Percentiles rank a stretch among this genome's conserved stretches.
Conservation (phyloP, 2,113 vertebrate genomes). For the Amphilophus citrinellus region DNA sequence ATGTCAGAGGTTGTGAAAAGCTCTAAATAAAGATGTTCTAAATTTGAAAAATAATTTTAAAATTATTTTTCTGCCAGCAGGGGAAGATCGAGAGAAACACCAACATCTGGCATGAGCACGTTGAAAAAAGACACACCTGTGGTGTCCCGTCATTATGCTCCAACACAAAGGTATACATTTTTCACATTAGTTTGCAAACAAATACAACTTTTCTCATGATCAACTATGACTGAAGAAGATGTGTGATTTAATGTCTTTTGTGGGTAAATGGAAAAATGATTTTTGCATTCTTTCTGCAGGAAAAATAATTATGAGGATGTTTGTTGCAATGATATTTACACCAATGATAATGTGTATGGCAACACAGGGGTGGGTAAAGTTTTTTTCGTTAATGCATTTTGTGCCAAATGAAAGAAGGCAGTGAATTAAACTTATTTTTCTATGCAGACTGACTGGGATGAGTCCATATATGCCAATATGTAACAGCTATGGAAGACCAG, state of each 20-base stretch:
- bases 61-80: no score
- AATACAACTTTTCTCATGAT: not conserved
- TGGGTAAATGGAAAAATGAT: not conserved
- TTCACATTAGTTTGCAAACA: not conserved
- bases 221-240: not conserved
- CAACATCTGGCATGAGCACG: slow-evolving; percentile 21
- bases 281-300: slow-evolving; percentile 33
- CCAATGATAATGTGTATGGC: slow-evolving; percentile 39
- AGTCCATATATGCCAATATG: no score
- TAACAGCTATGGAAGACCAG: no score
- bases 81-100: no score
- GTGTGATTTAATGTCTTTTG: not conserved
- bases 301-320: not conserved
- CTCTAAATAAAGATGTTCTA: no score
- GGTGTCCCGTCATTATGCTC: not conserved
- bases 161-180: not conserved
- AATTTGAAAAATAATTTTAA: no score
- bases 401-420: no score
- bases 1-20: no score
- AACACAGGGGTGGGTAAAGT: slow-evolving; percentile 31
- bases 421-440: no score
- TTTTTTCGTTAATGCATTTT: no score
- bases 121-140: not conserved
- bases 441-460: no score
- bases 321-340: not conserved